Evolutionary conservation across 2,797 vertebrate genomes (phyloP).

Genomic region (Lacerta viridis): DNA sequence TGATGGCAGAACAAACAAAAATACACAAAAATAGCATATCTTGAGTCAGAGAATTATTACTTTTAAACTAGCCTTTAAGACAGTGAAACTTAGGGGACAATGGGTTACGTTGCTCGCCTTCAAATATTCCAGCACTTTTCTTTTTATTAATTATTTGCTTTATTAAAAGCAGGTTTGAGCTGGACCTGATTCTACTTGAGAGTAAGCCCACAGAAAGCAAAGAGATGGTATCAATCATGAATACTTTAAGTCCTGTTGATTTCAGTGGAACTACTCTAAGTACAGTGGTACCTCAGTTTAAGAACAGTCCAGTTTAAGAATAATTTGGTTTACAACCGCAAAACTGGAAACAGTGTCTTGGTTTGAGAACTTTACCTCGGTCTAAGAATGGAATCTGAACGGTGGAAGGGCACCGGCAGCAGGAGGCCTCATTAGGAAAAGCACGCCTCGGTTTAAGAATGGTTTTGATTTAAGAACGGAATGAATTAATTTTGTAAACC

Average conservation of each 20-base stretch:
- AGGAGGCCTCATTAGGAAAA: too few relatives aligned
- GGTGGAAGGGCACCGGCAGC: too few relatives aligned
- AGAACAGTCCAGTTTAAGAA: too few relatives aligned
- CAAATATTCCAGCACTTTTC: not conserved
- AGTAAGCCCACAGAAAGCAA: not conserved
- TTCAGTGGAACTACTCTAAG: not conserved
- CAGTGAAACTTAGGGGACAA: not conserved
- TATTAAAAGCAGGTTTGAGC: not conserved
- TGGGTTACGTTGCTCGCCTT: not conserved
- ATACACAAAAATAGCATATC: slow-evolving; percentile 2
- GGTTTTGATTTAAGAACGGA: too few relatives aligned
- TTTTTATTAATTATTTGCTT: not conserved
- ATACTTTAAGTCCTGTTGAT: not conserved
- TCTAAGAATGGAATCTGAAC: too few relatives aligned
- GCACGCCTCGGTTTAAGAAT: too few relatives aligned
- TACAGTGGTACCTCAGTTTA: too few relatives aligned
- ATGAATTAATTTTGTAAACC: too few relatives aligned
- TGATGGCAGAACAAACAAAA: not conserved
- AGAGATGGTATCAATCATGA: not conserved
- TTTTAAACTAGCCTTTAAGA: not conserved
- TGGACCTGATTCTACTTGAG: not conserved
- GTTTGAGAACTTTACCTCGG: too few relatives aligned
- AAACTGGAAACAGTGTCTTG: too few relatives aligned
- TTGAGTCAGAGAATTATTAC: not conserved
- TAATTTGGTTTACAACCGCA: too few relatives aligned